These are phyloP conservation scores for Euleptes europaea DNA, from an alignment of 2,113 vertebrate species.

Conservation along the genomic window DNA sequence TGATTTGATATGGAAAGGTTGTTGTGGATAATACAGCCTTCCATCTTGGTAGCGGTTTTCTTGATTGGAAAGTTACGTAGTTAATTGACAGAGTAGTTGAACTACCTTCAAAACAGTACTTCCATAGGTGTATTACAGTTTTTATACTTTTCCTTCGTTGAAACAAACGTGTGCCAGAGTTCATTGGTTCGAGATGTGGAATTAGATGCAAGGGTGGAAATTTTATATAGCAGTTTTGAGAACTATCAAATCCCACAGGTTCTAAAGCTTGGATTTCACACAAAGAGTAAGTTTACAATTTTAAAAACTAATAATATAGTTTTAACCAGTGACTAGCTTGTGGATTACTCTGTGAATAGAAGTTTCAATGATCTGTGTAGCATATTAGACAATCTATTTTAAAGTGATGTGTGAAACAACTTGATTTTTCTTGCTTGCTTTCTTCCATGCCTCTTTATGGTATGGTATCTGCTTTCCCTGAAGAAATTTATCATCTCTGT, in stretches of 20 bases:
- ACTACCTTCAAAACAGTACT: not conserved
- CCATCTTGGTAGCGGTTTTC: not conserved
- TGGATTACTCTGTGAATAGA: not conserved
- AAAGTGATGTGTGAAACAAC: constrained; percentile 4
- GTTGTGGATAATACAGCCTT: not conserved
- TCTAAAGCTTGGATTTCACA: no score
- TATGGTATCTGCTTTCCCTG: constrained; percentile 1
- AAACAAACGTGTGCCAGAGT: not conserved
- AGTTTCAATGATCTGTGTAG: not conserved
- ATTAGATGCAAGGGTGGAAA: not conserved
- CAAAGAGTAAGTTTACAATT: no score
- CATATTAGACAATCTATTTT: not conserved
- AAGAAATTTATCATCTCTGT: constrained; percentile 36
- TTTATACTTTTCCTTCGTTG: not conserved
- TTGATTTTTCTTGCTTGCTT: constrained; percentile 3
- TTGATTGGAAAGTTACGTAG: not conserved
- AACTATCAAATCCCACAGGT: not conserved
- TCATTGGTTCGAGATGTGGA: rapidly evolving
- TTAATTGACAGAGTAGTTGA: not conserved
- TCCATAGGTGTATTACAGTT: not conserved
- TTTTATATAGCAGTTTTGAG: not conserved
- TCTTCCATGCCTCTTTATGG: not conserved
- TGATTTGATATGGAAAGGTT: not conserved
- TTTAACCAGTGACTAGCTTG: not conserved
- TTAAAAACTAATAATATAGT: not conserved